These are phyloP conservation scores for Cladorhizidae sp. DNA, from an alignment of 37 sponge, comb jelly and placozoan species.

Conservation along the genomic window DNA sequence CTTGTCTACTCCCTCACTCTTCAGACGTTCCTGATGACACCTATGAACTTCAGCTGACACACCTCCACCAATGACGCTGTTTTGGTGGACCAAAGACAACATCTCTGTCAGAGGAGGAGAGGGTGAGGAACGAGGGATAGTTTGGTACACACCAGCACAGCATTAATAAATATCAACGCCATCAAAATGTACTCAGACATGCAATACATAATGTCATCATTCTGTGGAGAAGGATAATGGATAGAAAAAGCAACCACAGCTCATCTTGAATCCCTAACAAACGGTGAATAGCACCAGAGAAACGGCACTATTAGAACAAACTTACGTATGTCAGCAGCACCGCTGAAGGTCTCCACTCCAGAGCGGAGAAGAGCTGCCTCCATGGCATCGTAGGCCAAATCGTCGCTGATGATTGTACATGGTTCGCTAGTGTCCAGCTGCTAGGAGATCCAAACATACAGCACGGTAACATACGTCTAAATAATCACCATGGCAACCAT, in stretches of 20 bases:
- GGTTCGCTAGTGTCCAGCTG: conserved; percentile 30
- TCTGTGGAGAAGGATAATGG: no score
- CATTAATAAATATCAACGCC: no score
- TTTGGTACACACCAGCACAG: no score
- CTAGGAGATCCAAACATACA: neutral
- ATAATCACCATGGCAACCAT: neutral
- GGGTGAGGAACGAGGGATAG: neutral
- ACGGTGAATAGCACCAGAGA: no score
- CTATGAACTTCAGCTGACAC: conserved; percentile 23
- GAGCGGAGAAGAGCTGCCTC: conserved; percentile 6
- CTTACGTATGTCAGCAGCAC: conserved; percentile 13
- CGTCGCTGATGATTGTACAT: neutral
- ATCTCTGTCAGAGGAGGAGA: neutral
- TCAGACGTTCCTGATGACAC: conserved; percentile 2
- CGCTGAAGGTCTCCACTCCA: conserved; percentile 33
- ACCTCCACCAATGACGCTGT: neutral
- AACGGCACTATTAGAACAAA: neutral
- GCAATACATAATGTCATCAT: no score
- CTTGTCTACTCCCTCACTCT: conserved; percentile 22
- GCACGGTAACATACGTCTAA: neutral
- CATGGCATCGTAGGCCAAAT: neutral
- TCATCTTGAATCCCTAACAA: no score
- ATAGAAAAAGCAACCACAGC: no score
- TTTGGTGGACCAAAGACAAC: neutral
- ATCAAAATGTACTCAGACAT: no score